Percentiles rank a stretch among this genome's conserved stretches.
phyloP scores from a whole-genome alignment of 1,140 invertebrate genomes.

The Leguminivora glycinivorella region DNA sequence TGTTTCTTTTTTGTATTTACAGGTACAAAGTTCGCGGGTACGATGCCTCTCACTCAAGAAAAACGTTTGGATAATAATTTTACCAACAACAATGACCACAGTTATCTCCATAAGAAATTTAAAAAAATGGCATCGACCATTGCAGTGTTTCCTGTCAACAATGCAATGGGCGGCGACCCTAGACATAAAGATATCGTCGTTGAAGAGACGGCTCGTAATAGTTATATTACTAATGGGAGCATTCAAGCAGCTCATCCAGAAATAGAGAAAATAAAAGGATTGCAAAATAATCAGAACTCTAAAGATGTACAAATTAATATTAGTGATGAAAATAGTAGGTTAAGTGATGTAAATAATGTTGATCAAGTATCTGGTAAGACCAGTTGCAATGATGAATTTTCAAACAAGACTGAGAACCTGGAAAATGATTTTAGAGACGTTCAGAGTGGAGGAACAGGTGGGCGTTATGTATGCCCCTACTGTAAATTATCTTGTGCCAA shows the following conservation, averaged over 20 bases:
- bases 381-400: conserved; percentile 75
- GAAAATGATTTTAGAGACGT: conserved; percentile 77
- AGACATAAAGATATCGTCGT: conserved; percentile 60
- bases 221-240: conserved; percentile 69
- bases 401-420: conserved; percentile 76
- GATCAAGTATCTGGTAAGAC: conserved; percentile 74
- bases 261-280: conserved; percentile 73
- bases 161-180: conserved; percentile 60
- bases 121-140: conserved; percentile 89
- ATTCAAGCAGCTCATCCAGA: conserved; percentile 71
- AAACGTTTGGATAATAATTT: conserved; percentile 72
- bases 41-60: conserved; percentile 75
- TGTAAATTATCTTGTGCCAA: conserved; percentile 94
- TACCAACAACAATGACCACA: conserved; percentile 83
- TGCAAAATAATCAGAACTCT: conserved; percentile 45
- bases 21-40: conserved; percentile 69
- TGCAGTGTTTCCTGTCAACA: conserved; percentile 63
- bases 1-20: conserved; percentile 52
- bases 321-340: conserved; percentile 72
- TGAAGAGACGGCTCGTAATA: conserved; percentile 52
- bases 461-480: conserved; percentile 90
- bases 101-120: conserved; percentile 94
- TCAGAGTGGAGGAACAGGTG: conserved; percentile 68
- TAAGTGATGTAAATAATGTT: conserved; percentile 76
- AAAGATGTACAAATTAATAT: conserved; percentile 80